Evolutionary conservation across 1,140 invertebrate genomes (phyloP).

Genomic region (Drosophila arawakana): DNA sequence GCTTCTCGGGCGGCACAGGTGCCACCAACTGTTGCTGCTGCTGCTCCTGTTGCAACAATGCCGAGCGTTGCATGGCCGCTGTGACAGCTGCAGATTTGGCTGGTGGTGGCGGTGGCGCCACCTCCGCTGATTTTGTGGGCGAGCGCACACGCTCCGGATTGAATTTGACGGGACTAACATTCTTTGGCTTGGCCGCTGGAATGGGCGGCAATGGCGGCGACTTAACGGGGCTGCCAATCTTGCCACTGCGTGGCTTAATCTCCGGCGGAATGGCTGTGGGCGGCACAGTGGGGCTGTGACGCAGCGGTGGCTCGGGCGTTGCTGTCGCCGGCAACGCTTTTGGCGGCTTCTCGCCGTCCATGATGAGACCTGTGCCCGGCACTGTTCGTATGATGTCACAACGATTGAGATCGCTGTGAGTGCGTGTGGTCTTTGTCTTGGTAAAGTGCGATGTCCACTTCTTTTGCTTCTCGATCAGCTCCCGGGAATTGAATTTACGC

Average conservation of each 20-base stretch:
- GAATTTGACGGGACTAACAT: conserved; percentile 75
- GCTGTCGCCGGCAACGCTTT: conserved; percentile 38
- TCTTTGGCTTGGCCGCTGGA: conserved; percentile 78
- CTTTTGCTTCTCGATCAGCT: conserved; percentile 94
- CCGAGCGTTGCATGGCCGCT: conserved; percentile 70
- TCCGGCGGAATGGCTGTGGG: conserved; percentile 64
- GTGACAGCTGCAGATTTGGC: conserved; percentile 78
- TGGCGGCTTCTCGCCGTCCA: conserved; percentile 56
- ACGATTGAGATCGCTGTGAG: conserved; percentile 88
- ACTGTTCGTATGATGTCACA: conserved; percentile 84
- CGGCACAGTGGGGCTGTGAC: conserved; percentile 34
- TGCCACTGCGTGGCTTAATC: conserved; percentile 76
- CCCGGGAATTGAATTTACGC: conserved; percentile 92
- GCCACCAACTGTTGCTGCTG: conserved; percentile 52
- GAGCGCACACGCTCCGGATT: conserved; percentile 68
- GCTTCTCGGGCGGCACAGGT: conserved; percentile 77
- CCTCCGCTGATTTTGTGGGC: conserved; percentile 70
- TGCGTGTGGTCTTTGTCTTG: conserved; percentile 88
- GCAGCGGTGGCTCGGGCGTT: conserved; percentile 60
- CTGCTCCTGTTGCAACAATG: conserved; percentile 60
- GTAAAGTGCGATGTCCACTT: conserved; percentile 96
- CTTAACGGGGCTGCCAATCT: conserved; percentile 82
- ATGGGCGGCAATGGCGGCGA: conserved; percentile 82
- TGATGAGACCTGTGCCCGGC: conserved; percentile 77
- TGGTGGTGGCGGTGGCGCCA: conserved; percentile 72